Evolutionary conservation across 2,113 vertebrate genomes (phyloP).

Genomic region (Grallaria varia): DNA sequence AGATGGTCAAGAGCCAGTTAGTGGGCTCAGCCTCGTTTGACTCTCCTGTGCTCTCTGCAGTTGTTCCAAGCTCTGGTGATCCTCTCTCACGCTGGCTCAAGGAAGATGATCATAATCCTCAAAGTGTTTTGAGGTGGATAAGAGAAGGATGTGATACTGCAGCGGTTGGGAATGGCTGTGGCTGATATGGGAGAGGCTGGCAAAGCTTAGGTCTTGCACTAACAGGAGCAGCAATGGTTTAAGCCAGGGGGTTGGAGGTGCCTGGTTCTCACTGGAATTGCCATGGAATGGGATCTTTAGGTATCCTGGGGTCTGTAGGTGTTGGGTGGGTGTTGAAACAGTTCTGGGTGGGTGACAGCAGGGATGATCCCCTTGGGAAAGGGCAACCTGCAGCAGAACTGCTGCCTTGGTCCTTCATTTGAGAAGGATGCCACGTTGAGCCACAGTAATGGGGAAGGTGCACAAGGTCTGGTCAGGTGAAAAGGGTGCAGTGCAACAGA

Average conservation of each 20-base stretch:
- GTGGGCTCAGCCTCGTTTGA: not conserved
- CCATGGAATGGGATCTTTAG: not conserved
- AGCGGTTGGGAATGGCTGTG: not conserved
- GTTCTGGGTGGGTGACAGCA: not conserved
- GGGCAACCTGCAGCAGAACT: not conserved
- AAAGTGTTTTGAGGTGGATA: not conserved
- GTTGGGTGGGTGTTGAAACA: not conserved
- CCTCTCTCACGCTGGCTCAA: rapidly evolving
- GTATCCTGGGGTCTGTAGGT: not conserved
- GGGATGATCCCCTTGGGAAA: not conserved
- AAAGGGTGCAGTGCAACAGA: not conserved
- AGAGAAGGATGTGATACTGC: not conserved
- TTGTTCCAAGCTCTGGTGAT: not conserved
- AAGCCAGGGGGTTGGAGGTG: not conserved
- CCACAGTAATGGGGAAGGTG: rapidly evolving
- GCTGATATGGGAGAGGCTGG: not conserved
- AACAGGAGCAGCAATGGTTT: rapidly evolving
- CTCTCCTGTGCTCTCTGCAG: not conserved
- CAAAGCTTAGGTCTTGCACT: not conserved
- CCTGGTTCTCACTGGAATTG: not conserved
- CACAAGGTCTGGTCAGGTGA: rapidly evolving
- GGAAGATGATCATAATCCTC: not conserved
- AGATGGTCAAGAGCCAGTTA: not conserved
- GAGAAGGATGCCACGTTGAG: too few relatives aligned
- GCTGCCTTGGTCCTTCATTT: not conserved